These are phyloP conservation scores for Darevskia mixta DNA, from an alignment of 2,797 vertebrate genomes.

Conservation along the genomic window DNA sequence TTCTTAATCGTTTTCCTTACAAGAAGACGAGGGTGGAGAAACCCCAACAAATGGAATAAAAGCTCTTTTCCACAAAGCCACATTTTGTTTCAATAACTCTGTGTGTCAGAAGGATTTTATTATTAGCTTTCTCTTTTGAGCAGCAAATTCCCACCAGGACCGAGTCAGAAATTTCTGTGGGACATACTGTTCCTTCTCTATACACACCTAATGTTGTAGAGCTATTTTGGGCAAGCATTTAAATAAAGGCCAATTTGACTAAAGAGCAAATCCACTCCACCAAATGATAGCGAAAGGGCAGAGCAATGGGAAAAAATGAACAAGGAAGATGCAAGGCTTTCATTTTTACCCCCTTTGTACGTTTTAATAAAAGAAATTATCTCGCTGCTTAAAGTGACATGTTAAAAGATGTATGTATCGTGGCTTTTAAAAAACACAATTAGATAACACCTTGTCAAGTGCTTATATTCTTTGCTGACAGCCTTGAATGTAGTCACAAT, in stretches of 20 bases:
- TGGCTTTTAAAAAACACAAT: conserved; percentile 89
- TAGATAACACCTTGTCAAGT: conserved; percentile 93
- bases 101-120: conserved; percentile 57
- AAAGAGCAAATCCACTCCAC: conserved; percentile 82
- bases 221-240: conserved; percentile 83
- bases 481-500: conserved; percentile 81
- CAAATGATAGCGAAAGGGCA: conserved; percentile 80
- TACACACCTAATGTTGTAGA: conserved; percentile 74
- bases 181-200: conserved; percentile 76
- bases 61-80: conserved; percentile 55
- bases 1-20: neutral
- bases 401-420: conserved; percentile 84
- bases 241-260: conserved; percentile 85
- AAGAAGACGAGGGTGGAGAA: too few relatives aligned
- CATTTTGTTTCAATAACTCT: conserved; percentile 66
- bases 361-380: conserved; percentile 84
- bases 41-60: neutral
- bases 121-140: conserved; percentile 68
- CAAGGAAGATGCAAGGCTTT: conserved; percentile 81
- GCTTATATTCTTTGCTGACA: conserved; percentile 87
- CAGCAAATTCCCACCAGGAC: conserved; percentile 71
- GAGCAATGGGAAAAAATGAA: conserved; percentile 73
- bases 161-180: conserved; percentile 69
- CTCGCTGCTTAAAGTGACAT: conserved; percentile 85
- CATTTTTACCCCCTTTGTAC: conserved; percentile 80